phyloP scores from a whole-genome alignment of 2,113 vertebrate species.

The Mustela lutreola region DNA sequence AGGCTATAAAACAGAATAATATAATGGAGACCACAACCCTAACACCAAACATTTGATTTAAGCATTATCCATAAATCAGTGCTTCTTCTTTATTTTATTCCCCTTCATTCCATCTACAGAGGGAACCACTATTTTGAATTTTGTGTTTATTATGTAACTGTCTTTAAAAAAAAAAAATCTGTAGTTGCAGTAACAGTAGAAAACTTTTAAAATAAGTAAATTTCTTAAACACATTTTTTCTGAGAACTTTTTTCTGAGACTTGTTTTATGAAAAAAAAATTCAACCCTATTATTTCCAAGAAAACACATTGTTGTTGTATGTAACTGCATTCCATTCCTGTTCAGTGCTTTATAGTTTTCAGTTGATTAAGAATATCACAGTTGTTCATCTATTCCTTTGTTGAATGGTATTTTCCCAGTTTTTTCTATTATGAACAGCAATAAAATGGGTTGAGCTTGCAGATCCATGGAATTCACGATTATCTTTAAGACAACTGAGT shows the following conservation, averaged over 20 bases:
- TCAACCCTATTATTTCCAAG: not conserved
- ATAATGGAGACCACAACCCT: not conserved
- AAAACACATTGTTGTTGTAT: not conserved
- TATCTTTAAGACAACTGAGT: not conserved
- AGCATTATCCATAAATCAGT: not conserved
- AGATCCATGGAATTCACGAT: not conserved
- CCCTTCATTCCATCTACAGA: not conserved
- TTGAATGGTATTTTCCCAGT: not conserved
- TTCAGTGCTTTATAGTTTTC: not conserved
- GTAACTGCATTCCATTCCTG: not conserved
- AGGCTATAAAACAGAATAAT: not conserved
- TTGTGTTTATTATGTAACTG: not conserved
- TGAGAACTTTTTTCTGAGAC: not conserved
- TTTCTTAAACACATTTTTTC: not conserved
- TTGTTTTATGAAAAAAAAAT: not conserved
- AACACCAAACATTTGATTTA: not conserved
- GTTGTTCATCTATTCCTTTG: not conserved
- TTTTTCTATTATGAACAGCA: not conserved
- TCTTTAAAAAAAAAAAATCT: not conserved
- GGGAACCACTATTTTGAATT: not conserved
- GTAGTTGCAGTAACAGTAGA: not conserved
- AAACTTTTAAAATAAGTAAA: not conserved
- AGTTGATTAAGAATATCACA: not conserved
- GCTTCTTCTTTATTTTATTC: not conserved
- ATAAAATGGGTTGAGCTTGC: not conserved